Conservation (phyloP, 2,888 invertebrate species). For the Amphiduros pacificus region DNA sequence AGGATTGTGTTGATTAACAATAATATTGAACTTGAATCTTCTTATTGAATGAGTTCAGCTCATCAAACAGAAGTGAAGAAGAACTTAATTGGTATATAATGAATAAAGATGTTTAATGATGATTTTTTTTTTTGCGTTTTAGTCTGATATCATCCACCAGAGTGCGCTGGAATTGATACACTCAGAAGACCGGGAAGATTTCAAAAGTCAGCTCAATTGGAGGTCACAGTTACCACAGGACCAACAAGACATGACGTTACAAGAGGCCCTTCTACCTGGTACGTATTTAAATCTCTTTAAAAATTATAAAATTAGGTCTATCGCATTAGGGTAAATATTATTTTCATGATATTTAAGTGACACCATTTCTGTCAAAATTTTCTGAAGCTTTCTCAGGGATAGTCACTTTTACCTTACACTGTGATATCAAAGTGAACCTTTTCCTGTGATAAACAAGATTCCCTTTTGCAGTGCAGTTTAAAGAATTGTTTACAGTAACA, state of each 20-base stretch:
- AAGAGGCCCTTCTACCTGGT: slow-evolving; percentile 82
- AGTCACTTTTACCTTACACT: not conserved
- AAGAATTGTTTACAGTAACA: too few relatives aligned
- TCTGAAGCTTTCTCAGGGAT: not conserved
- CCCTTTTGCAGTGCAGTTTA: too few relatives aligned
- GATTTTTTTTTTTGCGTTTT: slow-evolving; percentile 58
- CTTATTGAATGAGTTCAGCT: too few relatives aligned
- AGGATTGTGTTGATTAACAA: too few relatives aligned
- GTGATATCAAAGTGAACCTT: too few relatives aligned
- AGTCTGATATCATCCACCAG: slow-evolving; percentile 99
- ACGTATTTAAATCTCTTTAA: slow-evolving; percentile 1
- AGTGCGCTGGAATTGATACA: slow-evolving; percentile 98
- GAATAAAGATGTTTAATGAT: not conserved
- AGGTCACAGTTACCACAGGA: slow-evolving; percentile 53
- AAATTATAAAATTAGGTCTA: too few relatives aligned
- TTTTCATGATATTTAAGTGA: not conserved
- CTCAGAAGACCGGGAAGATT: slow-evolving; percentile 96
- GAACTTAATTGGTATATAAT: too few relatives aligned
- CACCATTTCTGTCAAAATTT: not conserved
- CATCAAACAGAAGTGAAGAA: too few relatives aligned
- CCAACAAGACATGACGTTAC: slow-evolving; percentile 68
- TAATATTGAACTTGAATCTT: too few relatives aligned
- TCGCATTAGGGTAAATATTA: too few relatives aligned
- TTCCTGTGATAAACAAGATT: too few relatives aligned
- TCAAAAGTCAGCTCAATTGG: slow-evolving; percentile 80